A percentile compares a stretch with the other conserved stretches of the same genome.
Conservation (phyloP, 2,888 invertebrate species). For the Lochmaea capreae region DNA sequence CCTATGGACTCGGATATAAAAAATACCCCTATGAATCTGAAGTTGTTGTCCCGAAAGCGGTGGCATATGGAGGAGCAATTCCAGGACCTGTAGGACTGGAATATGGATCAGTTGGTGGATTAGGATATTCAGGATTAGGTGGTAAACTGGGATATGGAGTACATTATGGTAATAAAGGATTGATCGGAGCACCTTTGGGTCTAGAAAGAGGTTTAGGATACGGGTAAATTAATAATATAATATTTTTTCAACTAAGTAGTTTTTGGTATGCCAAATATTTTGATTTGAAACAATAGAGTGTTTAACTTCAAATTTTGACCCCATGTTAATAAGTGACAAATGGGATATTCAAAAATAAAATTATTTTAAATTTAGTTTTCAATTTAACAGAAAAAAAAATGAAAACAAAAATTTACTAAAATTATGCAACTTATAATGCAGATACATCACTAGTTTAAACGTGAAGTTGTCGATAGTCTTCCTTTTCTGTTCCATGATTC, state of each 20-base stretch:
- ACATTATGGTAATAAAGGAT: conserved; percentile 18
- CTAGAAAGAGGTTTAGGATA: conserved; percentile 58
- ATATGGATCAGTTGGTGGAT: conserved; percentile 54
- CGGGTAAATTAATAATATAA: conserved; percentile 19
- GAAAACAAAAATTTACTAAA: too few relatives aligned
- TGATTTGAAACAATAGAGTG: too few relatives aligned
- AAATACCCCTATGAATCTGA: conserved; percentile 21
- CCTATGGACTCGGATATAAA: conserved; percentile 15
- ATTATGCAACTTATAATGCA: too few relatives aligned
- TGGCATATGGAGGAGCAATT: conserved; percentile 14
- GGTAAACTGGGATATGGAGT: conserved; percentile 16
- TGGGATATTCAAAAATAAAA: too few relatives aligned
- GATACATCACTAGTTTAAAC: too few relatives aligned
- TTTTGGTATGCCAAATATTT: too few relatives aligned
- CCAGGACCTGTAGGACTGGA: conserved; percentile 13
- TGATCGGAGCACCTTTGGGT: conserved; percentile 57
- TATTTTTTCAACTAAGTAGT: neutral
- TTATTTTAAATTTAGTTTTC: too few relatives aligned
- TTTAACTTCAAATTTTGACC: too few relatives aligned
- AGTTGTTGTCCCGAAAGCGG: conserved; percentile 12
- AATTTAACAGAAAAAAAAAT: too few relatives aligned
- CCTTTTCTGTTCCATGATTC: too few relatives aligned
- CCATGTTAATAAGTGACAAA: too few relatives aligned
- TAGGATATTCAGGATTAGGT: conserved; percentile 49
- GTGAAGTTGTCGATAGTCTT: too few relatives aligned